A percentile compares a stretch with the other conserved stretches of the same genome.
phyloP scores from a whole-genome alignment of 2,888 invertebrate species.

The Agrypnus murinus region DNA sequence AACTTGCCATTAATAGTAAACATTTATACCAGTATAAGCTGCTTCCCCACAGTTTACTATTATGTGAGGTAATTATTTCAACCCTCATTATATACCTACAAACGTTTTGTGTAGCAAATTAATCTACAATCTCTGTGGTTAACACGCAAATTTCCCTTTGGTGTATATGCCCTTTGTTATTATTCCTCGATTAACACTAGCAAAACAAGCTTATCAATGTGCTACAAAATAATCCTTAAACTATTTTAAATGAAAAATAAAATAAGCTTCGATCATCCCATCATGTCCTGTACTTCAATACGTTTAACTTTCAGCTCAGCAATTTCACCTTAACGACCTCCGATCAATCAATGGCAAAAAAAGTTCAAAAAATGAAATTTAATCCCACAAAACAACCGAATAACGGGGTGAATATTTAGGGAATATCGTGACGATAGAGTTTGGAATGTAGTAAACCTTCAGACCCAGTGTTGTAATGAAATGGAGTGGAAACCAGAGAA shows the following conservation, averaged over 20 bases:
- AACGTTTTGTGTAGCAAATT: not conserved
- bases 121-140: constrained; percentile 11
- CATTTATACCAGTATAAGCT: too few relatives aligned
- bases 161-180: not conserved
- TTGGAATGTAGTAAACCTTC: constrained; percentile 18
- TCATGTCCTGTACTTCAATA: too few relatives aligned
- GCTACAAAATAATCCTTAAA: too few relatives aligned
- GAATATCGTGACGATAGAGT: not conserved
- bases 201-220: not conserved
- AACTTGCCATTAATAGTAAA: too few relatives aligned
- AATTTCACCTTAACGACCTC: not conserved
- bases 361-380: not conserved
- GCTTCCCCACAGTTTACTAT: not conserved
- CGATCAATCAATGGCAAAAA: not conserved
- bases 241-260: too few relatives aligned
- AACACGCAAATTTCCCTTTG: constrained; percentile 9
- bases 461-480: constrained; percentile 4
- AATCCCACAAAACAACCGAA: not conserved
- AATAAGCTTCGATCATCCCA: too few relatives aligned
- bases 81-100: not conserved
- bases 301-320: not conserved
- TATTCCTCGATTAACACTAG: constrained; percentile 8
- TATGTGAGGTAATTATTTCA: constrained; percentile 1
- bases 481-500: constrained; percentile 7
- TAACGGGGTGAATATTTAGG: not conserved